Percentiles rank a stretch among this genome's conserved stretches.
These are phyloP conservation scores for Siniperca undulata DNA, from an alignment of 2,797 vertebrate species.

Conservation along the genomic window DNA sequence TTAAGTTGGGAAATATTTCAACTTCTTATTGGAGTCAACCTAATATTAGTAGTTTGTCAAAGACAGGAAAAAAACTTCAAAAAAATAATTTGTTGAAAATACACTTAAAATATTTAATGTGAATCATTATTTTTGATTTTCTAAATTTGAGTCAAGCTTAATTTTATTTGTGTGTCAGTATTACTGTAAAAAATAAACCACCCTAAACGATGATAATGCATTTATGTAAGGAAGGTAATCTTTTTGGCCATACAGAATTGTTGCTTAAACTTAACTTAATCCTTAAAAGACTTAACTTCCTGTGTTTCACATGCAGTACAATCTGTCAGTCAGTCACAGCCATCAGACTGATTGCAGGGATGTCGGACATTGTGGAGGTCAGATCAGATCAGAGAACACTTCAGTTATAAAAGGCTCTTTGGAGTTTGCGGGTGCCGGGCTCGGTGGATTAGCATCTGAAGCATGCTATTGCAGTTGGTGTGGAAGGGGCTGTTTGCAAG, in stretches of 20 bases:
- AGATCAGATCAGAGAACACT: conserved; percentile 8
- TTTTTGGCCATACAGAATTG: not conserved
- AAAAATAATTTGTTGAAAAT: too few relatives aligned
- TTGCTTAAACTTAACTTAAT: not conserved
- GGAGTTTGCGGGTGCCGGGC: conserved; percentile 9
- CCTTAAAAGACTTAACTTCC: conserved; percentile 15
- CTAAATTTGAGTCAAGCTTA: not conserved
- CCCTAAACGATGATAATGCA: not conserved
- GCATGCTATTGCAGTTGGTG: not conserved
- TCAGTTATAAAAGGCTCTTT: conserved; percentile 9
- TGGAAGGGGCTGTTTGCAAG: conserved; percentile 47
- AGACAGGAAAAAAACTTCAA: too few relatives aligned
- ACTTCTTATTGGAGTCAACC: too few relatives aligned
- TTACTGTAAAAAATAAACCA: not conserved
- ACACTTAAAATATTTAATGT: too few relatives aligned
- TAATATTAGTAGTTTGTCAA: too few relatives aligned
- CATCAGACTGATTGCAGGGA: conserved; percentile 3
- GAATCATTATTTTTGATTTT: not conserved
- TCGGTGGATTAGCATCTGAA: conserved; percentile 15
- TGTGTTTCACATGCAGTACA: conserved; percentile 7
- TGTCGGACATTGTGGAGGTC: not conserved
- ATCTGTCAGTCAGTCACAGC: not conserved
- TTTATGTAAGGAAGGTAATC: not conserved
- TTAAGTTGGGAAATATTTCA: too few relatives aligned
- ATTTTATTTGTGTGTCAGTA: not conserved